phyloP scores from a whole-genome alignment of 92 coral and sea anemone species.

The Phymanthus crucifer region DNA sequence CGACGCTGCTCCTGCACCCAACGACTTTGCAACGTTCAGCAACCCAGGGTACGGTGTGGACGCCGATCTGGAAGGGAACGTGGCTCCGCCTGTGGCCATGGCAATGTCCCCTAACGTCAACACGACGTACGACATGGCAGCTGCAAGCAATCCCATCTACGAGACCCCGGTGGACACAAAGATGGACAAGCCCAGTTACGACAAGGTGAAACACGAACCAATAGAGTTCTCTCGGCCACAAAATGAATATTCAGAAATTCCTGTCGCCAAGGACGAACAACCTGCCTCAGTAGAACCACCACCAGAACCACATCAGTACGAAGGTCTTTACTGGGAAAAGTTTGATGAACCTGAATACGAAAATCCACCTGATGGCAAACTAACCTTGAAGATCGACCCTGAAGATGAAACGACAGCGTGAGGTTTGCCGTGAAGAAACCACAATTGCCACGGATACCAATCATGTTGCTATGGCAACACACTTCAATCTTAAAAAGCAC shows the following conservation, averaged over 20 bases:
- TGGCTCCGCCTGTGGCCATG: background rate
- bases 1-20: background rate
- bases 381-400: background rate
- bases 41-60: background rate
- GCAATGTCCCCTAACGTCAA: background rate
- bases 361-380: background rate
- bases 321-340: background rate
- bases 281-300: background rate
- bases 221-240: background rate
- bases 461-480: background rate
- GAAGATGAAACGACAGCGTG: constrained; percentile 1
- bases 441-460: background rate
- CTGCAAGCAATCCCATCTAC: background rate
- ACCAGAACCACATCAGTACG: background rate
- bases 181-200: background rate
- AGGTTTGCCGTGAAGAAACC: background rate
- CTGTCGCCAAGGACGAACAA: background rate
- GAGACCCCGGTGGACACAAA: background rate
- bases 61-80: background rate
- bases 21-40: constrained; percentile 2
- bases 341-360: constrained; percentile 5
- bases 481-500: no score
- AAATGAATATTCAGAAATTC: background rate
- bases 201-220: background rate
- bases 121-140: background rate